Evolutionary conservation across 92 coral and sea anemone species (phyloP), one percentile per base, ranked within the genome.

Genomic region (Porites divaricata): DNA sequence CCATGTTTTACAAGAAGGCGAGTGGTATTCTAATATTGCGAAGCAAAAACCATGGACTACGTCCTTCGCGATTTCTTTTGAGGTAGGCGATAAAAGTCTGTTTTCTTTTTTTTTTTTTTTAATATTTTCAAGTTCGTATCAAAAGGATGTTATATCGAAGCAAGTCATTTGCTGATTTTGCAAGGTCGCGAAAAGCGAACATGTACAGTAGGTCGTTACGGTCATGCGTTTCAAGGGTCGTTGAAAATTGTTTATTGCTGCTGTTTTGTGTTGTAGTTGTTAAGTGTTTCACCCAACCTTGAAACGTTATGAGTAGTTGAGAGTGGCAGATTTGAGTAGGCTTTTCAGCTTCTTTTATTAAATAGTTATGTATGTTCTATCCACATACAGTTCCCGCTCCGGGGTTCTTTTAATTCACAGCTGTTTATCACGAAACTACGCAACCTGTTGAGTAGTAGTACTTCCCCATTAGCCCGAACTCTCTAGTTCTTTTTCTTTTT

Each of bases 1-100:
- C 59, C 87, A 81, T 78, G 94, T 95, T 26, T 87, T 95, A 50
- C 91, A 89, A 67, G 72, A 87, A 70, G 95, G 95, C 74, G 95
- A 90, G 35, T 95, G 95, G 98, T 54, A 86, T 64, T 54, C 64
- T 0, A 76, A 81, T 17, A 53, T 59, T 35, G 53, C 12, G 61
- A 64, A 72, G 14, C 79, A 61, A 57, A 85, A 79, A 20, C 91
- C 92, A 1, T 93, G 97, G 98, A 63, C 77, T 14, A 93, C 98
- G 0, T 93, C 98, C 12, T 83, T 81, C 69, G 81, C 82, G 10
- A 66, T 84, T 58, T 87, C 88, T 63, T 95, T 91, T 64, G 83
- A 92, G 94, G 97, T 93, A 63, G 69, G 75, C 51, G 52, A 63
- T 52, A 52, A 48, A 25, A 25, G 19, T 21, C 11, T 74, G 48